Evolutionary conservation across 2,888 invertebrate genomes (phyloP).

Genomic region (Dusona sp.): DNA sequence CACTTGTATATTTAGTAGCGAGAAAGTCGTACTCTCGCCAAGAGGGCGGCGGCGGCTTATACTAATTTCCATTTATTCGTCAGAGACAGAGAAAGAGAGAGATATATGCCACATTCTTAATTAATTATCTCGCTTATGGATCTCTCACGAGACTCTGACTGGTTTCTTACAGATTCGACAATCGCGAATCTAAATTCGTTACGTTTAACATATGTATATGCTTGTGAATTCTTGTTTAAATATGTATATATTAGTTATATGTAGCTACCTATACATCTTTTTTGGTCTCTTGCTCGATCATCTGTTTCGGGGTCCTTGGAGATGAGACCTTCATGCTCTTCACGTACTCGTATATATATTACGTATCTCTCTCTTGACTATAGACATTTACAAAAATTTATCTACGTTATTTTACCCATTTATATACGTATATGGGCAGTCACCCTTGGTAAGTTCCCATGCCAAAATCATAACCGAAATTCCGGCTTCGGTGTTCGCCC

Average conservation of each 20-base stretch:
- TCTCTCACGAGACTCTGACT: constrained; percentile 39
- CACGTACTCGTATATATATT: constrained; percentile 27
- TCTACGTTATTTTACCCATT: background rate
- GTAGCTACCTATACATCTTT: background rate
- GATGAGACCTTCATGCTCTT: constrained; percentile 12
- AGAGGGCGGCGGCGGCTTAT: constrained; percentile 11
- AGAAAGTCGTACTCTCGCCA: constrained; percentile 15
- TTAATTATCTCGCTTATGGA: constrained; percentile 74
- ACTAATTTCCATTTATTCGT: constrained; percentile 64
- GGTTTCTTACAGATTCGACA: constrained; percentile 55
- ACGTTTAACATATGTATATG: constrained; percentile 31
- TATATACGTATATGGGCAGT: background rate
- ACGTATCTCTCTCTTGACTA: constrained; percentile 4
- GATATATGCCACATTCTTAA: constrained; percentile 70
- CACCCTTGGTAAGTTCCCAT: constrained; percentile 40
- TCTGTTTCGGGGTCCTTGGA: constrained; percentile 38
- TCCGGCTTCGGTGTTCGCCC: constrained; percentile 67
- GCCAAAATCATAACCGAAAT: constrained; percentile 77
- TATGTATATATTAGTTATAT: background rate
- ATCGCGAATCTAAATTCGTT: constrained; percentile 68
- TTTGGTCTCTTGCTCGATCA: constrained; percentile 30
- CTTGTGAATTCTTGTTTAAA: constrained; percentile 8
- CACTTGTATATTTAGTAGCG: constrained; percentile 36
- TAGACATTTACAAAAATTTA: background rate
- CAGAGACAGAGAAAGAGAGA: constrained; percentile 34